Evolutionary conservation across 2,113 vertebrate genomes (phyloP).

Genomic region (Himantopus leucocephalus): DNA sequence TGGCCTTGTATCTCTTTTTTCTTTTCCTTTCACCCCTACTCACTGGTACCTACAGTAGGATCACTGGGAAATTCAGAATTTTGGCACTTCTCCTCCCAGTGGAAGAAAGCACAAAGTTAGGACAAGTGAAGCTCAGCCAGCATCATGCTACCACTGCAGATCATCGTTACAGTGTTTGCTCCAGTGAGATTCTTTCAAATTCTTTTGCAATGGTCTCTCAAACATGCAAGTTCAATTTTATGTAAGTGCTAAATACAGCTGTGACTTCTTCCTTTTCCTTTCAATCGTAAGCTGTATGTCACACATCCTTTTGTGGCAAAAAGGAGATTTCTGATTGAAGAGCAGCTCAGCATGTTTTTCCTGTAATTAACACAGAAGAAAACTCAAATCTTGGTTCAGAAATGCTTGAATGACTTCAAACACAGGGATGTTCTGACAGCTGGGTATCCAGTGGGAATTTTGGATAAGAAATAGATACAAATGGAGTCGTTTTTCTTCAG

Average conservation of each 20-base stretch:
- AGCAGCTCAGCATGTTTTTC: conserved; percentile 8
- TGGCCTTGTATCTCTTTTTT: not conserved
- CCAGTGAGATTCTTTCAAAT: not conserved
- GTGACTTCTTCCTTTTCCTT: not conserved
- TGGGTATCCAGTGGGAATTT: conserved; percentile 27
- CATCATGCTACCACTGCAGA: not conserved
- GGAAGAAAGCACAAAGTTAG: not conserved
- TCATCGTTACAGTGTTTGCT: not conserved
- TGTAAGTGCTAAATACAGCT: not conserved
- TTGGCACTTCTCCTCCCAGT: not conserved
- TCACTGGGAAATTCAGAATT: not conserved
- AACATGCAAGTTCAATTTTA: not conserved
- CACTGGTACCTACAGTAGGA: not conserved
- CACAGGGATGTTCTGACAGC: conserved; percentile 14
- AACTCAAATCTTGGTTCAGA: conserved; percentile 8
- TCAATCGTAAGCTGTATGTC: not conserved
- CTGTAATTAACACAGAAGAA: conserved; percentile 32
- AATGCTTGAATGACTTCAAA: conserved; percentile 26
- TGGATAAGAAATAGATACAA: conserved; percentile 18
- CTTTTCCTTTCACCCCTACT: not conserved
- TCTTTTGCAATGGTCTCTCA: not conserved
- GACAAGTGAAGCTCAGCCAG: not conserved
- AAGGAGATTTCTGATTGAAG: conserved; percentile 8
- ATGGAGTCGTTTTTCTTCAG: conserved; percentile 1
- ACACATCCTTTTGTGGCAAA: not conserved